Conservation (phyloP, 2,113 vertebrate species). For the Zosterops japonicus region DNA sequence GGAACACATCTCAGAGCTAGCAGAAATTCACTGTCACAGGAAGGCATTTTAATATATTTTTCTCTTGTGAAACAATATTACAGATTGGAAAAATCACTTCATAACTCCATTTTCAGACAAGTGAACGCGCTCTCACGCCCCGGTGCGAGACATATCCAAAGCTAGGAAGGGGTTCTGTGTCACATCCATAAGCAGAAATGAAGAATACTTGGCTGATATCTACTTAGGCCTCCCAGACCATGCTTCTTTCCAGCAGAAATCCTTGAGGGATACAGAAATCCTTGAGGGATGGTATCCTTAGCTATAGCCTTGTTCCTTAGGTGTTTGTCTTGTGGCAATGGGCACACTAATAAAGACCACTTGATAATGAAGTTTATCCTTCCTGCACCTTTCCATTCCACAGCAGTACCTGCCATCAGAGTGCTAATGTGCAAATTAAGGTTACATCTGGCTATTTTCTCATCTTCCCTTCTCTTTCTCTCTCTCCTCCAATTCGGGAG, state of each 20-base stretch:
- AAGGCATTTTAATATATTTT: background rate
- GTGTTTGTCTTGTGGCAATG: background rate
- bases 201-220: background rate
- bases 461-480: background rate
- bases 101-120: background rate
- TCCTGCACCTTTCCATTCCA: background rate
- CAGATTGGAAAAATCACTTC: background rate
- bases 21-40: background rate
- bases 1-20: background rate
- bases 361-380: background rate
- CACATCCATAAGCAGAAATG: background rate
- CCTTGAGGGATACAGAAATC: background rate
- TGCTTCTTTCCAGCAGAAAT: background rate
- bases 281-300: background rate
- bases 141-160: background rate
- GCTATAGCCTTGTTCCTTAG: background rate
- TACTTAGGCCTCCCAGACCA: background rate
- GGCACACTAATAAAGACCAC: background rate
- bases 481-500: background rate
- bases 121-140: accelerated
- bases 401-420: background rate
- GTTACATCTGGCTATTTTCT: background rate
- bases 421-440: background rate
- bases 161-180: background rate
- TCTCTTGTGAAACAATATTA: background rate